Conservation (phyloP, 2,888 invertebrate species). For the Pachymerium ferrugineum region DNA sequence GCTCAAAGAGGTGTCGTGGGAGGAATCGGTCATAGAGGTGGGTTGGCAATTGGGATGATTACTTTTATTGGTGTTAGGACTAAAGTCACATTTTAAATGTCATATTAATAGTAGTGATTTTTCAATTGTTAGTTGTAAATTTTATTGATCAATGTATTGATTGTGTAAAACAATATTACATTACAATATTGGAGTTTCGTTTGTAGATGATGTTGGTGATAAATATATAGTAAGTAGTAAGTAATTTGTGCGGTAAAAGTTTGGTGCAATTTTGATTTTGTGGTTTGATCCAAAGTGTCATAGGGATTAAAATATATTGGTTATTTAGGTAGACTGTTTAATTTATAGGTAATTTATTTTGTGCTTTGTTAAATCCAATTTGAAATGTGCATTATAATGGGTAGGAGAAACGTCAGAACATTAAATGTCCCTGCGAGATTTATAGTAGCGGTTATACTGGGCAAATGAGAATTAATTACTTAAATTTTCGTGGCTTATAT, state of each 20-base stretch:
- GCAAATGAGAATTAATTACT: conserved; percentile 1
- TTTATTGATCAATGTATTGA: too few species aligned
- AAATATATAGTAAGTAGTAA: too few species aligned
- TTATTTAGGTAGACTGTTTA: background rate
- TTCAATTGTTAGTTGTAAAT: too few species aligned
- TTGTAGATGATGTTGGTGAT: too few species aligned
- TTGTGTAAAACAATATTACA: too few species aligned
- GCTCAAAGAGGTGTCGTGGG: background rate
- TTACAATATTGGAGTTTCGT: too few species aligned
- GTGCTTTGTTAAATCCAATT: conserved; percentile 2
- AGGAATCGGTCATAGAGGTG: background rate
- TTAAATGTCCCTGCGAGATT: background rate
- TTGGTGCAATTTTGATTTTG: background rate
- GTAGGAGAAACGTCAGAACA: background rate
- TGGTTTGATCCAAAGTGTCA: too few species aligned
- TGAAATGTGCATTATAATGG: background rate
- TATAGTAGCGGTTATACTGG: background rate
- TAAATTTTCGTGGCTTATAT: background rate
- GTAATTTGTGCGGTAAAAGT: too few species aligned
- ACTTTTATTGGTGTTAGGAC: background rate
- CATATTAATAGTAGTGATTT: too few species aligned
- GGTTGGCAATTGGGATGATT: background rate
- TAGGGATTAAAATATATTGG: background rate
- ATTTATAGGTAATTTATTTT: background rate
- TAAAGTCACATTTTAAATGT: background rate